A percentile compares a stretch with the other conserved stretches of the same genome.
Evolutionary conservation across 2,797 vertebrate species (phyloP).

Genomic region (Nyctibius grandis): DNA sequence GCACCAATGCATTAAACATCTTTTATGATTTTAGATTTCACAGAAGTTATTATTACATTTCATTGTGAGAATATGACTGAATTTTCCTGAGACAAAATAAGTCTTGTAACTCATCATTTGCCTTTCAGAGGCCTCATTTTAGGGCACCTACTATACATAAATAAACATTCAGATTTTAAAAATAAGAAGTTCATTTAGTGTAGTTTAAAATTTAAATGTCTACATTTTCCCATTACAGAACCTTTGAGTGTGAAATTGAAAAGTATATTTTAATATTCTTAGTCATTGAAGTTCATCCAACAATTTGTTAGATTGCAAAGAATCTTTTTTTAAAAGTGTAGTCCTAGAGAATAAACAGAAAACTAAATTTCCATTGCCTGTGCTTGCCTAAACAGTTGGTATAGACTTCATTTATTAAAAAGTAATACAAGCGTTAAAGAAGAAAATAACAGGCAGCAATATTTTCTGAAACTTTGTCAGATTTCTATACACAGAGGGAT

Average conservation of each 20-base stretch:
- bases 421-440: not conserved
- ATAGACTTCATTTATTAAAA: not conserved
- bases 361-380: not conserved
- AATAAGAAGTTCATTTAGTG: conserved; percentile 47
- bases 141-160: conserved; percentile 28
- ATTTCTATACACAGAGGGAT: not conserved
- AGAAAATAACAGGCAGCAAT: not conserved
- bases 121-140: conserved; percentile 59
- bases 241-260: conserved; percentile 67
- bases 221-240: conserved; percentile 44
- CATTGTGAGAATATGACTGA: conserved; percentile 41
- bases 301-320: not conserved
- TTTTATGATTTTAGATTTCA: conserved; percentile 43
- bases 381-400: not conserved
- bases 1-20: not conserved
- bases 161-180: conserved; percentile 67
- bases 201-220: conserved; percentile 45
- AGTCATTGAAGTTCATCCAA: conserved; percentile 28
- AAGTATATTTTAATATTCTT: conserved; percentile 61
- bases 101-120: conserved; percentile 52
- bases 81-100: conserved; percentile 49
- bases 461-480: not conserved
- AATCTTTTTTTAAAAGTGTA: not conserved
- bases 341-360: not conserved
- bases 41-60: conserved; percentile 28